Evolutionary conservation across 2,888 invertebrate species (phyloP).

Genomic region (Acanthosepion esculentum): DNA sequence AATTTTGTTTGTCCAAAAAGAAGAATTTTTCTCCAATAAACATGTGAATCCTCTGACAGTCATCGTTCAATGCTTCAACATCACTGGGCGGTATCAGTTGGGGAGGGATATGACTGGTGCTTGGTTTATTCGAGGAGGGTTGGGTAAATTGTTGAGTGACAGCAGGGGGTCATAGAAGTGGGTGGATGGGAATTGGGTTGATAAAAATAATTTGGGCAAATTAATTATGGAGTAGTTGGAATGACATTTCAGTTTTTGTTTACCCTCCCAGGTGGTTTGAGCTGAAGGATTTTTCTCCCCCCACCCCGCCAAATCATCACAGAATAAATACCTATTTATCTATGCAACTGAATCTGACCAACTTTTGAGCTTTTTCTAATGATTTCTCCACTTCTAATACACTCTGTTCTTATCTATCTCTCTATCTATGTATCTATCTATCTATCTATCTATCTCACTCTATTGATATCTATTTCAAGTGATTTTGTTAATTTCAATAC

Average conservation of each 20-base stretch:
- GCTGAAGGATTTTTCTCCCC: neutral
- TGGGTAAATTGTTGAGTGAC: neutral
- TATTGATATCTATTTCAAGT: no score
- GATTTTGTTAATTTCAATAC: no score
- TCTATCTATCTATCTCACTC: no score
- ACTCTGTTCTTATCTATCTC: no score
- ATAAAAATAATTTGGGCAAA: conserved; percentile 33
- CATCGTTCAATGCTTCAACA: no score
- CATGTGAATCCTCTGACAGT: no score
- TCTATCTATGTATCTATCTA: no score
- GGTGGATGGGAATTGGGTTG: neutral
- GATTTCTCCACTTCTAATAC: no score
- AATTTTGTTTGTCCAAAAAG: no score
- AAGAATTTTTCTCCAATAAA: no score
- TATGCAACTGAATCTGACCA: no score
- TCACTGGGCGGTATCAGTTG: neutral
- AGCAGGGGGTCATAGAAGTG: neutral
- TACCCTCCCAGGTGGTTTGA: conserved; percentile 11
- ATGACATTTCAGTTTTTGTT: conserved; percentile 16
- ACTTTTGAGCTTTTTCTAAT: no score
- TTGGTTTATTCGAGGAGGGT: neutral
- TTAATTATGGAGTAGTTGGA: conserved; percentile 15
- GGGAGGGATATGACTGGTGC: neutral
- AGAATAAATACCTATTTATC: neutral
- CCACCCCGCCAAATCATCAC: neutral